A percentile compares a stretch with the other conserved stretches of the same genome.
Conservation (phyloP, 2,113 vertebrate species). For the Phyllostomus discolor region DNA sequence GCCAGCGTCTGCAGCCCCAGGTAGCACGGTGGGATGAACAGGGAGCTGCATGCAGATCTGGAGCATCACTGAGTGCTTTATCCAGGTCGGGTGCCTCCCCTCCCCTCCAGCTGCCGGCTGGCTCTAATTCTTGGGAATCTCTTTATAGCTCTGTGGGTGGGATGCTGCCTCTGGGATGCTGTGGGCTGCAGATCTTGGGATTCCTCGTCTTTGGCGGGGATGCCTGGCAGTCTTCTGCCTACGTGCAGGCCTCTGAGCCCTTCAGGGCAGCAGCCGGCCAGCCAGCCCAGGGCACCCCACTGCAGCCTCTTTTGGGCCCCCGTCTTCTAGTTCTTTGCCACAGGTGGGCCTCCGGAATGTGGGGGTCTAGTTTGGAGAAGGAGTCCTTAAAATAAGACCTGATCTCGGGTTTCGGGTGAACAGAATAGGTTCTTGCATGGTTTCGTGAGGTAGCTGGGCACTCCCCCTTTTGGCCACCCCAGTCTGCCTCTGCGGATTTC, state of each 20-base stretch:
- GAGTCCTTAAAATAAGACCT: background rate
- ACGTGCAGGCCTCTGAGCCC: background rate
- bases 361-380: background rate
- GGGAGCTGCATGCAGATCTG: background rate
- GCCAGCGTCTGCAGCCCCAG: background rate
- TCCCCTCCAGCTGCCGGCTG: background rate
- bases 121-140: background rate
- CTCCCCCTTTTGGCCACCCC: background rate
- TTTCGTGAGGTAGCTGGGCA: background rate
- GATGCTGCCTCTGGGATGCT: background rate
- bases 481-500: background rate
- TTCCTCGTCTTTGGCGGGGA: background rate
- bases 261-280: background rate
- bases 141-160: background rate
- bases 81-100: background rate
- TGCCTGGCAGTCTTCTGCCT: background rate
- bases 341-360: background rate
- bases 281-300: fast-evolving
- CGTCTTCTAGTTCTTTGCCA: background rate
- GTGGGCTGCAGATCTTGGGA: background rate
- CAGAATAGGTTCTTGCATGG: background rate
- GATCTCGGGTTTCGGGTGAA: background rate
- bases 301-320: background rate
- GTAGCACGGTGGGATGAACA: background rate
- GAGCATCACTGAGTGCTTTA: background rate